These are phyloP conservation scores for Tychaedon coryphoeus DNA, from an alignment of 2,113 vertebrate genomes.

Conservation along the genomic window DNA sequence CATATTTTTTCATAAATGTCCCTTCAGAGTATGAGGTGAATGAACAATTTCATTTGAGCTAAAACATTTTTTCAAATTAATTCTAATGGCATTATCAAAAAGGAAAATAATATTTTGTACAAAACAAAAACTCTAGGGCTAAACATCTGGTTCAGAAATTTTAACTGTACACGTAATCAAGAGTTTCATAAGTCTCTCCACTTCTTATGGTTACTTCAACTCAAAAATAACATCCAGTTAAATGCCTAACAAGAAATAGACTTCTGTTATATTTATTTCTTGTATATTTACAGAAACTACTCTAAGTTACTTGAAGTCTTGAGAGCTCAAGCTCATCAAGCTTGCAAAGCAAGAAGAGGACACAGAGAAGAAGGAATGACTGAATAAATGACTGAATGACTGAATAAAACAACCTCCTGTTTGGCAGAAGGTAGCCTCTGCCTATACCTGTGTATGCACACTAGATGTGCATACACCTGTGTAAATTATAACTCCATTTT, in stretches of 20 bases:
- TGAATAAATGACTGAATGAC: neutral
- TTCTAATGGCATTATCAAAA: neutral
- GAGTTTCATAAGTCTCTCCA: neutral
- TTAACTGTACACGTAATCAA: neutral
- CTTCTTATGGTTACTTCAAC: neutral
- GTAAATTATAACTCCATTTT: neutral
- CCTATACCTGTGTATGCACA: neutral
- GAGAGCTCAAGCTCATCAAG: neutral
- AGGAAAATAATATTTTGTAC: neutral
- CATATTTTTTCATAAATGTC: neutral
- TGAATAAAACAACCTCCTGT: neutral
- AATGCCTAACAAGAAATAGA: neutral
- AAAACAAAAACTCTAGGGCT: neutral
- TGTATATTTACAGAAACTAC: neutral
- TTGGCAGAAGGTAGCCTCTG: neutral
- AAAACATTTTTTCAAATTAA: neutral
- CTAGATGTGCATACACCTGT: neutral
- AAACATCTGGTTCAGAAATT: neutral
- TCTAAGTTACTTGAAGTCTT: no score
- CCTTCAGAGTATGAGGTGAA: neutral
- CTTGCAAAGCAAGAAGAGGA: neutral
- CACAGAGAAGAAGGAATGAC: neutral
- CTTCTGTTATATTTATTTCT: neutral
- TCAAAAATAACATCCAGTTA: neutral
- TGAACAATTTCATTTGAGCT: neutral